A percentile compares a stretch with the other conserved stretches of the same genome.
phyloP scores from a whole-genome alignment of 1,140 invertebrate genomes.

The Drosophila equinoxialis region DNA sequence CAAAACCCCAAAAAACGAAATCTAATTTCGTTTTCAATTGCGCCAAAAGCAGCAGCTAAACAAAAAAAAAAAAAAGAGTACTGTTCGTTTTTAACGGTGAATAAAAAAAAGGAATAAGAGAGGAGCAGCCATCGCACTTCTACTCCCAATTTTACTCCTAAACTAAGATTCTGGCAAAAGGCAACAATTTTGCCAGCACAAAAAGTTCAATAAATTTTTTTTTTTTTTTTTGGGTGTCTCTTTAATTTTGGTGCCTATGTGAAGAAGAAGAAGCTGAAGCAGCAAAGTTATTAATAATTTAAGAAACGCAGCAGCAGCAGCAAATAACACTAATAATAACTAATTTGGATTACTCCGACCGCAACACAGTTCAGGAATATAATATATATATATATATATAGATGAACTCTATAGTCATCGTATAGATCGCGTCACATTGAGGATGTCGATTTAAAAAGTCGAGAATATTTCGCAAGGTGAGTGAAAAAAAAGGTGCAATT shows the following conservation, averaged over 20 bases:
- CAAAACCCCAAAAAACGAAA: slow-evolving; percentile 10
- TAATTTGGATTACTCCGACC: slow-evolving; percentile 55
- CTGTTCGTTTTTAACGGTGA: slow-evolving; percentile 19
- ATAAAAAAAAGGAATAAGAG: neutral
- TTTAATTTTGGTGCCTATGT: slow-evolving; percentile 10
- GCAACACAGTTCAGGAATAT: slow-evolving; percentile 1
- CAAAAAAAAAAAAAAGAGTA: slow-evolving; percentile 10
- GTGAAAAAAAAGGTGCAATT: neutral
- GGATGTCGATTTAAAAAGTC: neutral
- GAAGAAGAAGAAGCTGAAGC: neutral
- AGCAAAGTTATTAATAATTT: neutral
- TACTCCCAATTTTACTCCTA: neutral
- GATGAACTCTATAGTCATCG: slow-evolving; percentile 25
- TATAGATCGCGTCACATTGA: neutral
- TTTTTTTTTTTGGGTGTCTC: slow-evolving; percentile 9
- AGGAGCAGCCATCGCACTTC: neutral
- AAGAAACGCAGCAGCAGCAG: neutral
- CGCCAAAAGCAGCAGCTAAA: slow-evolving; percentile 24
- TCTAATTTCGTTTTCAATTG: slow-evolving; percentile 25
- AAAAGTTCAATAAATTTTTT: neutral
- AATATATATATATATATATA: slow-evolving; percentile 32
- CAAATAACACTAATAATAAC: slow-evolving; percentile 1
- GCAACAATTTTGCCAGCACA: neutral
- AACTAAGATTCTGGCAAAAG: neutral
- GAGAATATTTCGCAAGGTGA: neutral